These are phyloP conservation scores for Archips crataeganus DNA, from an alignment of 2,888 invertebrate species.

Conservation along the genomic window DNA sequence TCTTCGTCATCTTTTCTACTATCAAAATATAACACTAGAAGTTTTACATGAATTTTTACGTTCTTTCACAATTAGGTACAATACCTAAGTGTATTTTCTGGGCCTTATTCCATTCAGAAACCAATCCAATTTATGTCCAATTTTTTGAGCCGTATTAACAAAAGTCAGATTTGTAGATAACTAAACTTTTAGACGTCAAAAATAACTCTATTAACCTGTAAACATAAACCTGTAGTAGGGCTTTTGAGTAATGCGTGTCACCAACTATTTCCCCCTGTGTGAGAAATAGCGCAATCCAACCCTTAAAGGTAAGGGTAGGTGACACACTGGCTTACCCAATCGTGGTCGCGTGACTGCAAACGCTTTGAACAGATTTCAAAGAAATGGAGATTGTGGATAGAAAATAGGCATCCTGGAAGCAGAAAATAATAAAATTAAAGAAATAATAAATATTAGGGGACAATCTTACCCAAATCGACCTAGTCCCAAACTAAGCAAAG, in stretches of 20 bases:
- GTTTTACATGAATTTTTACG: no score
- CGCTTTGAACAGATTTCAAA: background rate
- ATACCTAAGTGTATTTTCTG: no score
- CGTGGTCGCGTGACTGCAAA: constrained; percentile 13
- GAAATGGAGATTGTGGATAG: background rate
- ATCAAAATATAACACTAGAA: no score
- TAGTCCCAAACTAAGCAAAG: no score
- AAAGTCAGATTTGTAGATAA: background rate
- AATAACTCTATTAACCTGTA: background rate
- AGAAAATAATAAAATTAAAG: no score
- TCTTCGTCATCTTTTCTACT: no score
- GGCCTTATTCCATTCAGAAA: no score
- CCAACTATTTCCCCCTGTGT: constrained; percentile 65
- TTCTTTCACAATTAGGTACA: no score
- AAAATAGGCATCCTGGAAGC: background rate
- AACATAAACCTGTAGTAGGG: constrained; percentile 54
- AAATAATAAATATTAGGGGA: no score
- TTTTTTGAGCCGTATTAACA: background rate
- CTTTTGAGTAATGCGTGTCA: constrained; percentile 55
- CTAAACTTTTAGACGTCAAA: background rate
- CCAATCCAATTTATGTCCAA: no score
- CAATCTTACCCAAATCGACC: no score
- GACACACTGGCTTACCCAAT: constrained; percentile 47
- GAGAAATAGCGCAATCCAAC: constrained; percentile 61
- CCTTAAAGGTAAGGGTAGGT: constrained; percentile 58